Evolutionary conservation across 2,113 vertebrate genomes (phyloP).

Genomic region (Pollachius pollachius): DNA sequence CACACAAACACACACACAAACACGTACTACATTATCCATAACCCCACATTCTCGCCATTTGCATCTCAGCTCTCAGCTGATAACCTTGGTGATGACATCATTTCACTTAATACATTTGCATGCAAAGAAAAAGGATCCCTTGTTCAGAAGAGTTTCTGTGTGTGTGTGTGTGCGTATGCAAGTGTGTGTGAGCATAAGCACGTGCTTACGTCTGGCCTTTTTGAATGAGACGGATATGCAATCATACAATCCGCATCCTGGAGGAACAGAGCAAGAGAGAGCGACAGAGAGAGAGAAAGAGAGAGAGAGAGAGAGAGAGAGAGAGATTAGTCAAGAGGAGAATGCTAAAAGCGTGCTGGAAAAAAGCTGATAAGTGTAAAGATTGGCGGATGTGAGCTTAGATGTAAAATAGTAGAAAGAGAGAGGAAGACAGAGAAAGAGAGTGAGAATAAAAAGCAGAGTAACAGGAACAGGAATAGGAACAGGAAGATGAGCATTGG

Average conservation of each 20-base stretch:
- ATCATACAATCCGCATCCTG: conserved; percentile 43
- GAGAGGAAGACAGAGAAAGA: background rate
- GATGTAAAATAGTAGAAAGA: no score
- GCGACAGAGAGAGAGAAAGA: conserved; percentile 29
- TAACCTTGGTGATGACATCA: conserved; percentile 63
- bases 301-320: conserved; percentile 17
- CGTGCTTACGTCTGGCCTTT: conserved; percentile 17
- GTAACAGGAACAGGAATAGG: conserved; percentile 25
- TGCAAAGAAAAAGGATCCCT: background rate
- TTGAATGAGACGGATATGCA: conserved; percentile 53
- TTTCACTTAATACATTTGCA: conserved; percentile 48
- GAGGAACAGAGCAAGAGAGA: conserved; percentile 34
- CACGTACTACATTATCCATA: conserved; percentile 33
- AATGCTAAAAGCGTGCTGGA: conserved; percentile 26
- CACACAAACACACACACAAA: no score
- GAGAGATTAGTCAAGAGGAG: conserved; percentile 10
- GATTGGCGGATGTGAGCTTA: conserved; percentile 52
- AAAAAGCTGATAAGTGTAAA: conserved; percentile 40
- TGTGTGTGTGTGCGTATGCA: conserved; percentile 19
- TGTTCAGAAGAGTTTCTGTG: conserved; percentile 3
- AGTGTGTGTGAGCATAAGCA: background rate
- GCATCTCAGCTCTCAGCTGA: conserved; percentile 55
- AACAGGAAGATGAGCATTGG: conserved; percentile 39
- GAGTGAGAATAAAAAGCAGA: conserved; percentile 4
- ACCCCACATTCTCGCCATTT: conserved; percentile 21